A percentile compares a stretch with the other conserved stretches of the same genome.
Evolutionary conservation across 2,797 vertebrate species (phyloP).

Genomic region (Hephaestus fuliginosus): DNA sequence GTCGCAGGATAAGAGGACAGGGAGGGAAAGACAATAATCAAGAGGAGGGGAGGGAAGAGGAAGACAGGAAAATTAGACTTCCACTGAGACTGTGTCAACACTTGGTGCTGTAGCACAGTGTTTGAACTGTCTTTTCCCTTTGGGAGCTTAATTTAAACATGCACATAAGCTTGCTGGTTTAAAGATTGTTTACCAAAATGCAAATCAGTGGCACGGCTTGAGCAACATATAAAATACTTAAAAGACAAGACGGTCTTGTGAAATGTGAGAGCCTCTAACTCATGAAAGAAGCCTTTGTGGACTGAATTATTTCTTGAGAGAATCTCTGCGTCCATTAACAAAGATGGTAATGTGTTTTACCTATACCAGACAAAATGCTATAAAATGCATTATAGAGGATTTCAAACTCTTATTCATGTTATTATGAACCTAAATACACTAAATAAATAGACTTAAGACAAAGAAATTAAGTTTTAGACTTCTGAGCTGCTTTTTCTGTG

Average conservation of each 20-base stretch:
- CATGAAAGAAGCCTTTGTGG: neutral
- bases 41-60: constrained; percentile 11
- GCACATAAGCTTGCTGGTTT: constrained; percentile 12
- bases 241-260: neutral
- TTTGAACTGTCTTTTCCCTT: constrained; percentile 7
- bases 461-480: neutral
- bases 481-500: neutral
- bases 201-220: constrained; percentile 28
- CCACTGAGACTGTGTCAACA: constrained; percentile 55
- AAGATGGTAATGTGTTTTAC: neutral
- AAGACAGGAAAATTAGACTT: constrained; percentile 29
- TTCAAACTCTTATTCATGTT: neutral
- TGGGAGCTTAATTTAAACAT: neutral
- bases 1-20: constrained; percentile 57
- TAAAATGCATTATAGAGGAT: neutral
- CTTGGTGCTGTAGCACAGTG: constrained; percentile 18
- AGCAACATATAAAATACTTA: constrained; percentile 17
- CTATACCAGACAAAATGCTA: neutral
- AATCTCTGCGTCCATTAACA: neutral
- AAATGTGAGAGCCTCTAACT: neutral
- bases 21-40: constrained; percentile 19
- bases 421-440: neutral
- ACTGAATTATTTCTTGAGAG: neutral
- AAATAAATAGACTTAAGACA: neutral
- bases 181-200: constrained; percentile 31